Conservation (phyloP, 2,797 vertebrate genomes). For the Halcyon chelicuti region DNA sequence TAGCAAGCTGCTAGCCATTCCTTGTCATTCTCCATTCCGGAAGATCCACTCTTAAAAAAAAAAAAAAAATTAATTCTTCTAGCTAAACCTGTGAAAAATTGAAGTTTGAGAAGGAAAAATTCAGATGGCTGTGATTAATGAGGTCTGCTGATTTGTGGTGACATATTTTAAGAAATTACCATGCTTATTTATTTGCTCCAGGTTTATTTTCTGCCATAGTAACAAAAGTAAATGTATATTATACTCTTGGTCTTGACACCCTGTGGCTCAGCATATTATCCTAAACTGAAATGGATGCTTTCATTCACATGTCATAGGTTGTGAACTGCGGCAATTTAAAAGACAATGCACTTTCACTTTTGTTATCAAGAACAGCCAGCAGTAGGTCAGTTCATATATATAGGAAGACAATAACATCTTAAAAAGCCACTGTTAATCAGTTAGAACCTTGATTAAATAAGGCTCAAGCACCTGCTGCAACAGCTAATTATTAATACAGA, state of each 20-base stretch:
- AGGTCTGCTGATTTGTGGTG: background rate
- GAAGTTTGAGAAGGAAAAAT: background rate
- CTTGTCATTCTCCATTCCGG: background rate
- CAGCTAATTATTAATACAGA: background rate
- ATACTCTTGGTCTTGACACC: background rate
- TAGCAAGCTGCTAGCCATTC: background rate
- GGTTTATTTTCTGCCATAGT: background rate
- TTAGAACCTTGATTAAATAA: background rate
- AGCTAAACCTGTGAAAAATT: background rate
- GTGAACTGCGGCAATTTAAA: background rate
- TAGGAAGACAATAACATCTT: background rate
- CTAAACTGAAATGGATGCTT: background rate
- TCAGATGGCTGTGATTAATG: background rate
- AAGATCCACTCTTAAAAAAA: background rate
- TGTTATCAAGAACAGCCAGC: background rate
- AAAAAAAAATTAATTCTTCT: background rate
- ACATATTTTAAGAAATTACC: background rate
- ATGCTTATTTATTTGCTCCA: background rate
- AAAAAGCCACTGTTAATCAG: background rate
- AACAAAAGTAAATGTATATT: background rate
- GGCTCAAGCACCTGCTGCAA: background rate
- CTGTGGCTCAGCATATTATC: background rate
- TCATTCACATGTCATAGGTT: background rate
- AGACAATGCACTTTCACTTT: background rate
- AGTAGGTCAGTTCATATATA: rapidly evolving